A percentile compares a stretch with the other conserved stretches of the same genome.
phyloP scores from a whole-genome alignment of 2,888 invertebrate genomes.

The Acronicta leporina region DNA sequence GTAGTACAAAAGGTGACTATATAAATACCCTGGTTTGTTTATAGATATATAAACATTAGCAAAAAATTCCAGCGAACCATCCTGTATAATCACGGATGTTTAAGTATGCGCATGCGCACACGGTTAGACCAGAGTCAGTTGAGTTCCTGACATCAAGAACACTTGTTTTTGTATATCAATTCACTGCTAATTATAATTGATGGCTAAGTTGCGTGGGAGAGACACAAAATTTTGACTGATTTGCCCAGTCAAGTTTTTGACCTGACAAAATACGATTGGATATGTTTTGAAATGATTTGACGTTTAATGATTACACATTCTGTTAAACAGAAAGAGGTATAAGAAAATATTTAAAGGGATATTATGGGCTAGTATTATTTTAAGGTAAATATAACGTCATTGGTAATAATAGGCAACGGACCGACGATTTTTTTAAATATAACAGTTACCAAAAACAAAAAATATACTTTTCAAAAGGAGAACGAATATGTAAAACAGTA shows the following conservation, averaged over 20 bases:
- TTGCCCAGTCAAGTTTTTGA: conserved; percentile 9
- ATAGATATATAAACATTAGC: too few relatives aligned
- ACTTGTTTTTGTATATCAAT: conserved; percentile 34
- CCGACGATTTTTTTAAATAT: too few relatives aligned
- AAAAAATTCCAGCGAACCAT: conserved; percentile 4
- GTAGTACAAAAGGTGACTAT: too few relatives aligned
- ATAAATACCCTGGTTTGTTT: too few relatives aligned
- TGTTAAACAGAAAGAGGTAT: too few relatives aligned
- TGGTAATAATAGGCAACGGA: too few relatives aligned
- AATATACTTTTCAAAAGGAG: too few relatives aligned
- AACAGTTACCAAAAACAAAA: too few relatives aligned
- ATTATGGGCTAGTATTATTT: too few relatives aligned
- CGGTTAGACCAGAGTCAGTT: conserved; percentile 2
- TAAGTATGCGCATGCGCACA: conserved; percentile 14
- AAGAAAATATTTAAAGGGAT: too few relatives aligned
- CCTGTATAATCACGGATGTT: conserved; percentile 20
- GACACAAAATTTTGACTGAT: conserved; percentile 30
- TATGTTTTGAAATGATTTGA: conserved; percentile 2
- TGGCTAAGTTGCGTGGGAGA: conserved; percentile 27
- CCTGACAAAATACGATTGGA: conserved; percentile 2
- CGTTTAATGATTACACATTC: neutral
- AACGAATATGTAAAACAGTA: too few relatives aligned
- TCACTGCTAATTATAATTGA: conserved; percentile 37
- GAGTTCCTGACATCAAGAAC: conserved; percentile 21
- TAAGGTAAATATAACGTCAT: too few relatives aligned